These are phyloP conservation scores for Sycophaga agraensis DNA, from an alignment of 1,140 invertebrate genomes.

Conservation along the genomic window DNA sequence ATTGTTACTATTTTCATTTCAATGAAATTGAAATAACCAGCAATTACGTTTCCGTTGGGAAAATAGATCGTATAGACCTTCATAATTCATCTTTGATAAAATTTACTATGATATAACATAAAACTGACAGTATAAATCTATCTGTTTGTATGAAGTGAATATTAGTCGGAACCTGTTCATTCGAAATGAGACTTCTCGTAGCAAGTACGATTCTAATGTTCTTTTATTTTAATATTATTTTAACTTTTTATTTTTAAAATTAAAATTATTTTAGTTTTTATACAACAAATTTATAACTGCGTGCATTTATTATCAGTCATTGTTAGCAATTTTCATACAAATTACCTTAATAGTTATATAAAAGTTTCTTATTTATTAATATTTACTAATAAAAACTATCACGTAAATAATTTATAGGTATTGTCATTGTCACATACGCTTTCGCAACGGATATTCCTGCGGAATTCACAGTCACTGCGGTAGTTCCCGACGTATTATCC, in stretches of 20 bases:
- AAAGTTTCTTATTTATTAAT: not conserved
- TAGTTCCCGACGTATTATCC: conserved; percentile 14
- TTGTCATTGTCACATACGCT: not conserved
- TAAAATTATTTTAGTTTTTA: not conserved
- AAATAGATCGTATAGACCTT: conserved; percentile 8
- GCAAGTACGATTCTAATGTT: conserved; percentile 26
- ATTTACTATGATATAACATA: not conserved
- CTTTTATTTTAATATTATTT: not conserved
- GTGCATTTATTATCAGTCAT: too few species aligned
- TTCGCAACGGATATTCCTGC: conserved; percentile 11
- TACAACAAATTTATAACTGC: too few species aligned
- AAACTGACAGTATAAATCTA: conserved; percentile 18
- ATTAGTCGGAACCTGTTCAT: conserved; percentile 9
- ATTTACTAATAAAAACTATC: not conserved
- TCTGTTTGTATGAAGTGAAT: not conserved
- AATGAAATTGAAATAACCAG: not conserved
- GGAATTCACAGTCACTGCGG: not conserved
- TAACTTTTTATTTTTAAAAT: not conserved
- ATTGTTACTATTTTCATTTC: not conserved
- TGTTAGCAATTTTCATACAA: too few species aligned
- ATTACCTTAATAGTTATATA: too few species aligned
- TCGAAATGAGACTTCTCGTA: conserved; percentile 25
- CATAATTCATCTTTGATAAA: conserved; percentile 9
- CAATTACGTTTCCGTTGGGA: not conserved
- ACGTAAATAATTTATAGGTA: not conserved